Base-by-base conservation (phyloP, 37 sponge, comb jelly and placozoan species). In the Cladorhizidae sp. region DNA sequence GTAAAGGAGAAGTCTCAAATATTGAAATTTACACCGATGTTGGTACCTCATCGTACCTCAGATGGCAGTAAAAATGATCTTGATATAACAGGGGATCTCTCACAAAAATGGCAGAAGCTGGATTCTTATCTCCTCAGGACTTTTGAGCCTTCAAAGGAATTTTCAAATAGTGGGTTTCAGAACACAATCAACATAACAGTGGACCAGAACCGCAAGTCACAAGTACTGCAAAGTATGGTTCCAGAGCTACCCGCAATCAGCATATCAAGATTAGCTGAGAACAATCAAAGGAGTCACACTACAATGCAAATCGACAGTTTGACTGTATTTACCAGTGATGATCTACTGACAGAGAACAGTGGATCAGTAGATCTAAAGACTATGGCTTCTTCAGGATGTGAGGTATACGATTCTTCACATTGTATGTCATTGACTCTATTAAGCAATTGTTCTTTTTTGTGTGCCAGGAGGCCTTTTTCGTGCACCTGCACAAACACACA, bases 81-180 rank as follows among this genome's bases (percentile, higher is more conserved):
- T 11, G 11, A 21, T 23, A n/a, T n/a, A n/a, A 17, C 25, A 17
- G 62, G 25, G 25, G 62, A n/a, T 22, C 8, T 28, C 22, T 61
- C 62, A 21, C 17, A 7, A 6, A 8, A 8, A 17, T 22, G 7
- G 25, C 11, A 11, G 25, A 61, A 28, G 25, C 25, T 61, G 22
- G 62, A 17, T 8, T 61, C 80, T 28, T 80, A 67, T 0, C 67
- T 65, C 40, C 56, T 80, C 18, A 28, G n/a, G 39, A 51, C 70
- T 1, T 26, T 80, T 28, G 70, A 70, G 15, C 80, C 80, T 36
- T 71, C 80, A 12, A 49, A 70, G 40, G 80, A 80, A 31, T 80
- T 80, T 31, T 70, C 80, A 38, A 57, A 39, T 49, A 69, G 70
- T 68, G 70, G 80, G 0, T 76, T 76, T 20, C 40, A 26, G 1